Base-by-base conservation (phyloP, 2,797 vertebrate species). In the Rhinogobio ventralis region DNA sequence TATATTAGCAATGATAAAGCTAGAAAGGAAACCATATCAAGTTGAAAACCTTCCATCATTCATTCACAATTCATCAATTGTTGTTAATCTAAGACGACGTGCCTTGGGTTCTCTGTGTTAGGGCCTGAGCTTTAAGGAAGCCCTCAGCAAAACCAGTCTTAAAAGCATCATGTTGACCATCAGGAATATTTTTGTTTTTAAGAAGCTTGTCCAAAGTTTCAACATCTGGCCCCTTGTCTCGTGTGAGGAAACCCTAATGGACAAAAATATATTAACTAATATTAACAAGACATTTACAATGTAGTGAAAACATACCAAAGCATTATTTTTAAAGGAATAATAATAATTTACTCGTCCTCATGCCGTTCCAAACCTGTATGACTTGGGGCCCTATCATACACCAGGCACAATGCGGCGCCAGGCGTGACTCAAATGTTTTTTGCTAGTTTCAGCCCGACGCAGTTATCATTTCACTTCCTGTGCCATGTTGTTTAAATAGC, bases 101-200 rank as follows among this genome's bases (percentile, higher is more conserved):
- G 94, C 98, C 98, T 92, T 98, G 97, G 55, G 97, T 97, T 92
- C 96, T 97, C 88, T 97, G 98, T 8, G 96, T 96, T 80, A 99
- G 92, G 3, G 96, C 94, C 87, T 99, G 98, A 71, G 98, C 97
- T 95, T 97, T 99, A 86, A 99, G 92, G 93, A 99, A 99, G 62
- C 98, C 98, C 85, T 99, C 98, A 7, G 98, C 96, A 86, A 99
- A 99, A 81, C 98, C 98, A 81, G 95, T 97, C 94, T 99, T 99
- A 93, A 99, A 99, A 62, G 96, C 94, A 85, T 99, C 97, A 81
- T 98, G 97, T 55, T 99, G 97, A 84, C 92, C 96, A 75, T 98
- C 96, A 0, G 97, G 96, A 91, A 99, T 91, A 87, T 97, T 98
- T 93, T 96, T 98, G 80, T 90, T 97, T 94, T 97, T 99, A 89